Conservation (phyloP, 2,888 invertebrate species). For the Nemoura dubitans region DNA sequence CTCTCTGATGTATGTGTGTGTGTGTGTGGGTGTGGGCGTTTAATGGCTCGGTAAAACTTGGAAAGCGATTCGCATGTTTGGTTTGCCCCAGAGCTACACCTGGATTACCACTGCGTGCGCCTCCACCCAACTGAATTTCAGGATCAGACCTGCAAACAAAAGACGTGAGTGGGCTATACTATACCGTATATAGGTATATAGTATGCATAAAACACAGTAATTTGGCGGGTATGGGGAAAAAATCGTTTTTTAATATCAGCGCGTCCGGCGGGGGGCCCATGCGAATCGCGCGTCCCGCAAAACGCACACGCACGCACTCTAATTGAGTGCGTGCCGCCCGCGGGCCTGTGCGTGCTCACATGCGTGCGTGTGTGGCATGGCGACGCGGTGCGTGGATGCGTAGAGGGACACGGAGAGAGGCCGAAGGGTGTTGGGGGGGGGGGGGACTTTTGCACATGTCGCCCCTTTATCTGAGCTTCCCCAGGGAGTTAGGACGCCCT, state of each 20-base stretch:
- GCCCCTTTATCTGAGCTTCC: slow-evolving; percentile 31
- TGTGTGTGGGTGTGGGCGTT: too few species aligned
- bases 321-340: slow-evolving; percentile 16
- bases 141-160: background rate
- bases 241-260: slow-evolving; percentile 30
- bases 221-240: too few species aligned
- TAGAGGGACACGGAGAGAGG: too few species aligned
- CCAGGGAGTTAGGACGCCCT: slow-evolving; percentile 22
- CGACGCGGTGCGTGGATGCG: background rate
- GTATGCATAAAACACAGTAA: background rate
- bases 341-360: slow-evolving; percentile 7
- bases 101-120: background rate
- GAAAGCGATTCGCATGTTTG: too few species aligned
- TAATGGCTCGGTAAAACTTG: too few species aligned
- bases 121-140: background rate
- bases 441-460: background rate
- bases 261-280: background rate
- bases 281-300: background rate
- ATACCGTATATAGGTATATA: too few species aligned
- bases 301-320: background rate
- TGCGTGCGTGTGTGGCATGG: background rate
- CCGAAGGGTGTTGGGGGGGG: background rate
- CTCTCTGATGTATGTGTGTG: too few species aligned
- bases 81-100: too few species aligned
- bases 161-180: background rate